Base-by-base conservation (phyloP, 2,797 vertebrate genomes). In the Mus spretus region DNA sequence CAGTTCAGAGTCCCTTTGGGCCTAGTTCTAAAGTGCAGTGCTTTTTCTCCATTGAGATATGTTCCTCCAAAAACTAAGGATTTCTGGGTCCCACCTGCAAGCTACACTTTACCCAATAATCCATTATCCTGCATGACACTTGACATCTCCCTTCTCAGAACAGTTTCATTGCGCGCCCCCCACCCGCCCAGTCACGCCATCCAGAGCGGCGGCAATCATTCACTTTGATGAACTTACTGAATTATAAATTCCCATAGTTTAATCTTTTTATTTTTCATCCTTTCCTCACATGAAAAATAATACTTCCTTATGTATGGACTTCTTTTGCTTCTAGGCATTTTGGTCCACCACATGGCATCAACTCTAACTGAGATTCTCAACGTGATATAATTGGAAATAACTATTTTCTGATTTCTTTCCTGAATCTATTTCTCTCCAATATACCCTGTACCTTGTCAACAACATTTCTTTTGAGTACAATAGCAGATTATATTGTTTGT, bases 31-130 rank as follows among this genome's bases (percentile, higher is more conserved):
- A 4, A 67, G 65, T n/a, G 72, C 3, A 31, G 8, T 28, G n/a
- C 70, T 96, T 57, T 89, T 44, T 97, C 3, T 91, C 83, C 8
- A 3, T 2, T 22, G 91, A 95, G 77, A 88, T 7, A 19, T 90
- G 93, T 93, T 75, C 24, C 61, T 96, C 17, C 17, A 67, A 47
- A 87, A 96, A 90, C 31, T 59, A 67, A 84, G n/a, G 92, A 87
- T 93, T 92, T 96, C 78, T 83, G 92, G 78, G 79, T 94, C 67
- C 67, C 89, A 96, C 72, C 89, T 95, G 92, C 50, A 92, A 89
- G 19, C 31, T 93, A 65, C 70, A 70, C 57, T 63, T 86, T 89
- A 31, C 61, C 3, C 40, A 57, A 92, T 53, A 93, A 20, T 89
- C 57, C 50, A 84, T 96, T 84, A 78, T 84, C 40, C 26, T 67